Base-by-base conservation (phyloP, 2,888 invertebrate genomes). In the Steinernema scapterisci region DNA sequence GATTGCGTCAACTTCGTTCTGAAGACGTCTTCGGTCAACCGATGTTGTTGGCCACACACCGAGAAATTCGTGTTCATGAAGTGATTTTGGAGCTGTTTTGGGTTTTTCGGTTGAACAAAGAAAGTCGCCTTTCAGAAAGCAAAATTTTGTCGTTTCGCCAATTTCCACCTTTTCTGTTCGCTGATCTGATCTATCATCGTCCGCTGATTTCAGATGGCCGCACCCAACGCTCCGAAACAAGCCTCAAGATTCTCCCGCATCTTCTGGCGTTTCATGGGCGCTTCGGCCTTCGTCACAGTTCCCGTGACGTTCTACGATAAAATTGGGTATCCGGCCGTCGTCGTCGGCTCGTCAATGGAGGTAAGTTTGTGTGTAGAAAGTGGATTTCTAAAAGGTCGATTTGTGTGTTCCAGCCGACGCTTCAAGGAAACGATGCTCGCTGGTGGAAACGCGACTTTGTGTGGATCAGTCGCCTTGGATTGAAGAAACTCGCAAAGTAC, bases 301-400 rank as follows among this genome's bases (percentile, higher is more conserved):
- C 76, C 77, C 13, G 23, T 78, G 19, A 71, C 79, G 6, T 80
- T 79, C 46, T 25, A 80, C 19, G 79, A 80, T 27, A 27, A 44
- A 21, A 43, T 79, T 16, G 79, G 76, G 7, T 52, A 71, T 63
- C 78, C 79, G 2, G 71, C 63, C 5, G 54, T 46, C 44, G 73
- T 79, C 19, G 19, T 16, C 6, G 79, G 79, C 23, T 27, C 75
- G n/a, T 79, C 79, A 11, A 79, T 79, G 79, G 73, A 76, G 74
- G 78, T 78, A 0, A 11, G 70, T 71, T 72, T 46, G 9, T 16
- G 7, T 21, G 71, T 74, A n/a, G n/a, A n/a, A n/a, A n/a, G n/a
- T n/a, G n/a, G n/a, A n/a, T n/a, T n/a, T n/a, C n/a, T 73, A 1
- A 73, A 6, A 27, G 11, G 27, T 43, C 2, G n/a, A 11, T 27